Conservation (phyloP, 2,797 vertebrate species). For the Gymnoscopelus braueri region DNA sequence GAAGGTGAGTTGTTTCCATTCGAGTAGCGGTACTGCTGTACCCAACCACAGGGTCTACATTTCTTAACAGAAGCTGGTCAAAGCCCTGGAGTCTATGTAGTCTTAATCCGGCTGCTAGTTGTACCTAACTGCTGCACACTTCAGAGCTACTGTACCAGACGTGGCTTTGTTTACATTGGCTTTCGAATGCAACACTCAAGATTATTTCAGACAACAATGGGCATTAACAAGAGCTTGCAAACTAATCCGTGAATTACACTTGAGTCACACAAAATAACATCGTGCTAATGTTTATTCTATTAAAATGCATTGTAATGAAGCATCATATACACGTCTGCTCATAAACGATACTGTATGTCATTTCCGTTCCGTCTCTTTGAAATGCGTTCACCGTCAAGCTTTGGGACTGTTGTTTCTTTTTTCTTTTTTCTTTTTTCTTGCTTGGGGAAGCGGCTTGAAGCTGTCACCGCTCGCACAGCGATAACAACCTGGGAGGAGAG, state of each 20-base stretch:
- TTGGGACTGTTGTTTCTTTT: conserved; percentile 51
- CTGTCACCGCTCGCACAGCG: conserved; percentile 85
- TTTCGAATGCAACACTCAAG: conserved; percentile 27
- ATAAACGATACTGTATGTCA: conserved; percentile 66
- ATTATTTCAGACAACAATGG: conserved; percentile 44
- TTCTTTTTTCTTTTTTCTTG: conserved; percentile 24
- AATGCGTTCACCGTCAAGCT: conserved; percentile 68
- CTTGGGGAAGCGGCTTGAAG: conserved; percentile 82
- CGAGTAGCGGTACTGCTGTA: too few species aligned
- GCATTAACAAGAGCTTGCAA: conserved; percentile 61
- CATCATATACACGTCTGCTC: conserved; percentile 68
- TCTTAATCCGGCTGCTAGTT: not conserved
- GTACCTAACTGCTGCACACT: not conserved
- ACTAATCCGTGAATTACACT: conserved; percentile 73
- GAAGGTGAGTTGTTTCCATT: too few species aligned
- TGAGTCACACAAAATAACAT: conserved; percentile 57
- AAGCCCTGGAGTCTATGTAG: too few species aligned
- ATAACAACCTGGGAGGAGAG: conserved; percentile 91
- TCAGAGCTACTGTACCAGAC: not conserved
- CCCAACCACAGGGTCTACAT: too few species aligned
- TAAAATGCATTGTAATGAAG: conserved; percentile 56
- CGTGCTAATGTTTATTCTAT: conserved; percentile 63
- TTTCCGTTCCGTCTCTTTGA: conserved; percentile 61
- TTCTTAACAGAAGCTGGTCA: too few species aligned
- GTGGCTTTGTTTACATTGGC: conserved; percentile 48